A percentile compares a stretch with the other conserved stretches of the same genome.
These are phyloP conservation scores for Acleris emargana DNA, from an alignment of 2,888 invertebrate genomes.

Conservation along the genomic window DNA sequence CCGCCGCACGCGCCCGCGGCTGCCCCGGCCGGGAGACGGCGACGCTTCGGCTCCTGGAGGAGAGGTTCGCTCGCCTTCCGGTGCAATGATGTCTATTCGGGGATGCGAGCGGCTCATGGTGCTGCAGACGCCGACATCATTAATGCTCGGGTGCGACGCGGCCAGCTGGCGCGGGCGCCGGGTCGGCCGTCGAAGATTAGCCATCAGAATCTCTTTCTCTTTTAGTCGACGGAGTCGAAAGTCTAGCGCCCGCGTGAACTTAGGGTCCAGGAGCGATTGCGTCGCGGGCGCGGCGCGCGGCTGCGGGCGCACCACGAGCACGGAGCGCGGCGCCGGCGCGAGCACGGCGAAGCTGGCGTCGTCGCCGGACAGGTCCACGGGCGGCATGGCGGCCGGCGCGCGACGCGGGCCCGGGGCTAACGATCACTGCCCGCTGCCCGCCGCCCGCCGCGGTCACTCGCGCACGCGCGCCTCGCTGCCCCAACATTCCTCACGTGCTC, in stretches of 20 bases:
- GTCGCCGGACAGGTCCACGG: slow-evolving; percentile 20
- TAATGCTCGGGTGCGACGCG: slow-evolving; percentile 85
- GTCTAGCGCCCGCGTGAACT: slow-evolving; percentile 88
- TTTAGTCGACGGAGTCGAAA: slow-evolving; percentile 88
- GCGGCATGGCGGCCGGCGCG: slow-evolving; percentile 28
- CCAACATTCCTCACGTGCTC: slow-evolving; percentile 13
- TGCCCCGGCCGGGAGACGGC: slow-evolving; percentile 49
- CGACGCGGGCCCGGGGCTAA: slow-evolving; percentile 24
- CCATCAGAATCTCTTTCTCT: slow-evolving; percentile 79
- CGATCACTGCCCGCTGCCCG: slow-evolving; percentile 31
- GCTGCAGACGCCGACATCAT: slow-evolving; percentile 42
- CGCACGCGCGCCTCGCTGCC: slow-evolving; percentile 18
- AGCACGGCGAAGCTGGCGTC: slow-evolving; percentile 33
- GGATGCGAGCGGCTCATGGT: slow-evolving; percentile 61
- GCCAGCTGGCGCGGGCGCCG: slow-evolving; percentile 56
- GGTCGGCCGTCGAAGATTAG: slow-evolving; percentile 63
- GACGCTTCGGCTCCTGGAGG: slow-evolving; percentile 53
- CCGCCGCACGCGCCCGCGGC: slow-evolving; percentile 44
- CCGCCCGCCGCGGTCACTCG: slow-evolving; percentile 18
- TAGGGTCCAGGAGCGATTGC: slow-evolving; percentile 68
- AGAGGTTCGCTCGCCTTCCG: slow-evolving; percentile 44
- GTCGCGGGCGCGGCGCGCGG: slow-evolving; percentile 38
- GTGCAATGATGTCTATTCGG: slow-evolving; percentile 53
- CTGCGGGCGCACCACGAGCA: slow-evolving; percentile 36
- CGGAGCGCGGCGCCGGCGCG: slow-evolving; percentile 36